Evolutionary conservation across 2,888 invertebrate genomes (phyloP), one percentile per base, ranked within the genome.

Genomic region (Octonoba sinensis): DNA sequence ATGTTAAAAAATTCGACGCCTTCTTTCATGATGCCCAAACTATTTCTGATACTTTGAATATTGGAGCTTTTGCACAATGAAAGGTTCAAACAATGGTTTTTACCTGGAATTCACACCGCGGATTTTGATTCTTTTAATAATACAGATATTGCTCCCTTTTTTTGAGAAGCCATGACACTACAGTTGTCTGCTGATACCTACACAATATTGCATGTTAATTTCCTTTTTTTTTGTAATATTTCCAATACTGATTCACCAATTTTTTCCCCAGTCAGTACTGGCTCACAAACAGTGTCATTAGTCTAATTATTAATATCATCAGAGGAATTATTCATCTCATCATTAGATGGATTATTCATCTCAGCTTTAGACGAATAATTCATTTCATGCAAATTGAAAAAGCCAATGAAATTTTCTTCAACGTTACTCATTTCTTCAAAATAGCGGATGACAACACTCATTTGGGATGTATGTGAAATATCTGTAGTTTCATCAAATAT

Each of bases 401-500:
- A 70, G 20, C 70, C 56, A 36, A 57, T 44, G 24, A 70, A 70
- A 36, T 27, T 36, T 56, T 70, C 70, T 8, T 18, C 12, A 13
- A 70, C 57, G 4, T 18, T 27, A 11, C 11, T 11, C 8, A 16
- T 36, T 56, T 56, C 18, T 15, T 8, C 22, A 56, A 15, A 22
- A 67, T 70, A 70, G 13, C 59, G 56, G 18, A 56, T 8, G n/a
- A 54, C n/a, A 3, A 36, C 12, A 15, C 36, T 36, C 36, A 69
- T 13, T 56, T 69, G 69, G 6, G 69, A 69, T 1, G 18, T 15
- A 46, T 70, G 70, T 0, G 44, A 36, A 12, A 70, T n/a, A 22
- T 70, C 70, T 18, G 46, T 57, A n/a, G 67, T 67, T 54, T 67
- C 67, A 36, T 67, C 67, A 36, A 67, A 67, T 24, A 49, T 54